These are phyloP conservation scores for Stenchaetothrips biformis DNA, from an alignment of 2,888 invertebrate species.

Conservation along the genomic window DNA sequence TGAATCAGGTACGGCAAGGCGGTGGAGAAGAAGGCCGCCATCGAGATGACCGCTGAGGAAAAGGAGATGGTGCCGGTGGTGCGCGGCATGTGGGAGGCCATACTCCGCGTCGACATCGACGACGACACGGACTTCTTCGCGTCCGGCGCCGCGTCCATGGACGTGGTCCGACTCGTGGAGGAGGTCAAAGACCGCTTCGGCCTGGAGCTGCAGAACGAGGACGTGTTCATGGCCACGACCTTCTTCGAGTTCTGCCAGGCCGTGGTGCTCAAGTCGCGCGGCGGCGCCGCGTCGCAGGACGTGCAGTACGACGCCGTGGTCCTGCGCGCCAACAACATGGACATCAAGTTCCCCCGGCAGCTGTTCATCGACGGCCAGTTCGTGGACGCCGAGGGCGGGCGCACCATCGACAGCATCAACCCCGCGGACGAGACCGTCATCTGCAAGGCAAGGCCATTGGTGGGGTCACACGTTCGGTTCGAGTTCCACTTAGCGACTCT, in stretches of 20 bases:
- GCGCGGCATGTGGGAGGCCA: conserved; percentile 74
- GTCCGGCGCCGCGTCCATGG: conserved; percentile 97
- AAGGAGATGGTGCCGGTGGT: conserved; percentile 59
- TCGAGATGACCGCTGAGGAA: conserved; percentile 72
- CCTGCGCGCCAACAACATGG: conserved; percentile 75
- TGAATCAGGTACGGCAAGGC: conserved; percentile 57
- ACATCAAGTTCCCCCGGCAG: conserved; percentile 81
- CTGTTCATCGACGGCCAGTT: conserved; percentile 89
- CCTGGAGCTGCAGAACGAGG: conserved; percentile 77
- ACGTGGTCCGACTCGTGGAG: conserved; percentile 88
- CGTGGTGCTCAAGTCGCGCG: conserved; percentile 63
- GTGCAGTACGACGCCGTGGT: conserved; percentile 69
- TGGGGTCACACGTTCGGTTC: too few relatives aligned
- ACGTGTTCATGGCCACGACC: conserved; percentile 87
- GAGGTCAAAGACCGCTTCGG: conserved; percentile 79
- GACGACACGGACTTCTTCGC: conserved; percentile 86
- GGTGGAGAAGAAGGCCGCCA: conserved; percentile 50
- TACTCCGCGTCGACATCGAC: conserved; percentile 69
- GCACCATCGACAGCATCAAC: conserved; percentile 61
- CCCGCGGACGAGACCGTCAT: conserved; percentile 79
- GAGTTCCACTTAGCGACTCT: too few relatives aligned
- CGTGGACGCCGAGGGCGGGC: conserved; percentile 65
- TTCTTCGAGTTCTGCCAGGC: conserved; percentile 73
- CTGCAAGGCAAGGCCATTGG: too few relatives aligned
- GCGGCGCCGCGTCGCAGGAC: conserved; percentile 52